phyloP scores from a whole-genome alignment of 2,797 vertebrate species.

The Babyrousa celebensis region DNA sequence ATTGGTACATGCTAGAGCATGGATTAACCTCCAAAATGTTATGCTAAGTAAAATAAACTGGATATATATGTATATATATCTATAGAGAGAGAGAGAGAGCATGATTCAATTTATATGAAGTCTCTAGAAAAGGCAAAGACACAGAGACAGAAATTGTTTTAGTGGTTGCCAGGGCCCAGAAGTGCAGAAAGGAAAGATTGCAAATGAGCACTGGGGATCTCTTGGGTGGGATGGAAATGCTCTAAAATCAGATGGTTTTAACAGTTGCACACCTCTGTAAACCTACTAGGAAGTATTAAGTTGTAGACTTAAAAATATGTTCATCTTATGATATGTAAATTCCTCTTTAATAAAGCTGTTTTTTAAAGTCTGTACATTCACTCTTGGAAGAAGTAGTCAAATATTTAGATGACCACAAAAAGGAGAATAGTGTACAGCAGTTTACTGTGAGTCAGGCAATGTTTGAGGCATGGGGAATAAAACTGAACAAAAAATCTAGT shows the following conservation, averaged over 20 bases:
- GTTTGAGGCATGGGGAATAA: neutral
- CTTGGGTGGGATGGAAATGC: neutral
- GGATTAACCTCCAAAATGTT: neutral
- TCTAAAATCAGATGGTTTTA: neutral
- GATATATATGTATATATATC: too few species aligned
- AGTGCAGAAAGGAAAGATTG: rapidly evolving
- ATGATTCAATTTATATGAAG: neutral
- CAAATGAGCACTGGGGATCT: neutral
- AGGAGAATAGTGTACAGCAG: neutral
- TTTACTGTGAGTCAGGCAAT: neutral
- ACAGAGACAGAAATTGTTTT: neutral
- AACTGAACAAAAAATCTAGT: neutral
- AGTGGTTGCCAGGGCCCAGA: rapidly evolving
- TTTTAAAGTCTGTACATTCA: neutral
- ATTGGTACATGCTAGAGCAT: neutral
- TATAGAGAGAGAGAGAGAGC: neutral
- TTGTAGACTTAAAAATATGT: neutral
- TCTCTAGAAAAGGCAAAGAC: neutral
- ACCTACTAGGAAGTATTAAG: neutral
- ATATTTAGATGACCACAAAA: neutral
- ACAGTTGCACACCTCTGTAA: neutral
- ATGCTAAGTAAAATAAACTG: neutral
- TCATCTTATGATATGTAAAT: neutral
- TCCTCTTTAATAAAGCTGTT: neutral
- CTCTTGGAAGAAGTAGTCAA: neutral